These are phyloP conservation scores for Andrena cerasifolii DNA, from an alignment of 1,140 invertebrate species.

Conservation along the genomic window DNA sequence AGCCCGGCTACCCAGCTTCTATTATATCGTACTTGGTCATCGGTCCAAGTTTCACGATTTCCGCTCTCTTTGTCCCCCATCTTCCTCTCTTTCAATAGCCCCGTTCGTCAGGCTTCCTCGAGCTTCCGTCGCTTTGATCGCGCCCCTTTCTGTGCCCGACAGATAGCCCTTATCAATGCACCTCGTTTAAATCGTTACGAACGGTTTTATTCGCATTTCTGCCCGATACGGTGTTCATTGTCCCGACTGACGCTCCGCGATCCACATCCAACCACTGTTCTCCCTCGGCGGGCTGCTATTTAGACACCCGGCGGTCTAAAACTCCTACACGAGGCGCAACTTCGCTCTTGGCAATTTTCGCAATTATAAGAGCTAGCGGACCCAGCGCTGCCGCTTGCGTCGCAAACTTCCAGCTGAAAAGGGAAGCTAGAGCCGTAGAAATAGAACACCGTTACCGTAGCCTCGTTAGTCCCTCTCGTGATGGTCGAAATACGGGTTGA, in stretches of 20 bases:
- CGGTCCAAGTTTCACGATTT: slow-evolving; percentile 19
- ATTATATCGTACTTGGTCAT: slow-evolving; percentile 35
- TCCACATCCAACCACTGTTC: neutral
- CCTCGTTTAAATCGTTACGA: neutral
- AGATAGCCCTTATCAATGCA: neutral
- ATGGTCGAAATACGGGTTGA: slow-evolving; percentile 26
- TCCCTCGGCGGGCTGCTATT: neutral
- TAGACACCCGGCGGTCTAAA: neutral
- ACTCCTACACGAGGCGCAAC: neutral
- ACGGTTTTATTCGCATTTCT: too few species aligned
- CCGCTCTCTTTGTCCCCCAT: neutral
- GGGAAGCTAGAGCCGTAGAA: neutral
- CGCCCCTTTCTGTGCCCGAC: neutral
- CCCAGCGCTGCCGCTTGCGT: neutral
- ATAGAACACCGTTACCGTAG: slow-evolving; percentile 15
- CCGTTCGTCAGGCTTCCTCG: neutral
- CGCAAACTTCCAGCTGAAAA: neutral
- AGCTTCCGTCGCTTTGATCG: neutral
- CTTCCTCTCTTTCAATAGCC: neutral
- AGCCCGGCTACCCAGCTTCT: slow-evolving; percentile 6
- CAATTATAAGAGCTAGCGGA: neutral
- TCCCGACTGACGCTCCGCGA: too few species aligned
- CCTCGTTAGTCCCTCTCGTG: slow-evolving; percentile 32
- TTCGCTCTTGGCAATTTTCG: neutral
- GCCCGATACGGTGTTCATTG: too few species aligned